These are phyloP conservation scores for Penaeus vannamei DNA, from an alignment of 1,140 invertebrate species.

Conservation along the genomic window DNA sequence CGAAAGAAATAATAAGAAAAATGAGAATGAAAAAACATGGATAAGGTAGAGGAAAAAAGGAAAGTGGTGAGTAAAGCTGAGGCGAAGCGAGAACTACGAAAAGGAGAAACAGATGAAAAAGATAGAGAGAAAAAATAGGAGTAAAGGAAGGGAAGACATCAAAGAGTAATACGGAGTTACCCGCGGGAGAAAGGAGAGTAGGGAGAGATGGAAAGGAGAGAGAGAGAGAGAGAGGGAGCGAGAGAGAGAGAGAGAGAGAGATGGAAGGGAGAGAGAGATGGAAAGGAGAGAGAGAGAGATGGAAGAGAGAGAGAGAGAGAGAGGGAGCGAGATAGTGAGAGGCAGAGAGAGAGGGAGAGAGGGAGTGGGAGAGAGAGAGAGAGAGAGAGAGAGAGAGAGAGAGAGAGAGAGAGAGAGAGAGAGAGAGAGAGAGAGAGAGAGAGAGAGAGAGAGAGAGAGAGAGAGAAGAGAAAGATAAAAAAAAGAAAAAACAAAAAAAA, in stretches of 20 bases:
- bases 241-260: neutral
- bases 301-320: neutral
- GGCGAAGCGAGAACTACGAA: neutral
- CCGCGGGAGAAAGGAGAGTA: neutral
- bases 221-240: neutral
- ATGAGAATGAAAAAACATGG: neutral
- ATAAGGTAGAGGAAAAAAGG: neutral
- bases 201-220: constrained; percentile 14
- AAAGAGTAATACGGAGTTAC: neutral
- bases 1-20: neutral
- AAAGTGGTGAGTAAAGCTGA: neutral
- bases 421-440: neutral
- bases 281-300: neutral
- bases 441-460: neutral
- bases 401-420: neutral
- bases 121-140: neutral
- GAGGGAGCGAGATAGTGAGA: neutral
- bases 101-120: neutral
- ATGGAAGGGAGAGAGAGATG: neutral
- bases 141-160: neutral
- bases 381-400: neutral
- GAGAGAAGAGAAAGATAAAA: neutral
- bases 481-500: neutral
- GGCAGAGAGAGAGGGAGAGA: neutral
- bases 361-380: neutral